A percentile compares a stretch with the other conserved stretches of the same genome.
Evolutionary conservation across 1,140 invertebrate genomes (phyloP).

Genomic region (Bemisia tabaci): DNA sequence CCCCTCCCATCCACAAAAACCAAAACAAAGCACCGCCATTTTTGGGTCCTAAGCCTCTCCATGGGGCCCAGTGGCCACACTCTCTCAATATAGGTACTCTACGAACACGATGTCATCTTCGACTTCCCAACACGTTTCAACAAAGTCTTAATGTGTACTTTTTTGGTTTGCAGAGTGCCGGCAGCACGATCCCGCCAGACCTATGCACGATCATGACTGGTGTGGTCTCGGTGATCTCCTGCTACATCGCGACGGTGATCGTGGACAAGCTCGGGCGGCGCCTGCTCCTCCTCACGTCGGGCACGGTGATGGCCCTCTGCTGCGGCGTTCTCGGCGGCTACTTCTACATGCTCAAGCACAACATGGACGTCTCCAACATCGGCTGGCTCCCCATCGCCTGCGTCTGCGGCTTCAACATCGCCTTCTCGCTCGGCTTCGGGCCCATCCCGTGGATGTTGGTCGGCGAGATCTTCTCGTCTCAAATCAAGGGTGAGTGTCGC

Average conservation of each 20-base stretch:
- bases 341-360: constrained; percentile 39
- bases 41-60: too few species aligned
- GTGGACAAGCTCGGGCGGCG: constrained; percentile 53
- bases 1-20: too few species aligned
- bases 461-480: constrained; percentile 53
- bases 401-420: constrained; percentile 14
- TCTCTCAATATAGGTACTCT: too few species aligned
- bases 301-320: constrained; percentile 45
- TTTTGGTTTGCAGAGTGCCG: too few species aligned
- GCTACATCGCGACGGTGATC: constrained; percentile 50
- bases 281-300: constrained; percentile 50
- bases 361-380: constrained; percentile 23
- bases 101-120: too few species aligned
- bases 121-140: too few species aligned
- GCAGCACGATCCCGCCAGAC: constrained; percentile 37
- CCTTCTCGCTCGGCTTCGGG: constrained; percentile 45
- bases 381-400: constrained; percentile 34
- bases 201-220: constrained; percentile 59
- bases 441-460: constrained; percentile 71
- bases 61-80: too few species aligned
- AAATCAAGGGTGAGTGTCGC: too few species aligned
- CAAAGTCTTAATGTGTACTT: too few species aligned
- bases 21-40: too few species aligned
- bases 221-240: constrained; percentile 57
- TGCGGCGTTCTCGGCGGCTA: constrained; percentile 44